phyloP scores from a whole-genome alignment of 2,113 vertebrate genomes.

The Dendrocopos noguchii region DNA sequence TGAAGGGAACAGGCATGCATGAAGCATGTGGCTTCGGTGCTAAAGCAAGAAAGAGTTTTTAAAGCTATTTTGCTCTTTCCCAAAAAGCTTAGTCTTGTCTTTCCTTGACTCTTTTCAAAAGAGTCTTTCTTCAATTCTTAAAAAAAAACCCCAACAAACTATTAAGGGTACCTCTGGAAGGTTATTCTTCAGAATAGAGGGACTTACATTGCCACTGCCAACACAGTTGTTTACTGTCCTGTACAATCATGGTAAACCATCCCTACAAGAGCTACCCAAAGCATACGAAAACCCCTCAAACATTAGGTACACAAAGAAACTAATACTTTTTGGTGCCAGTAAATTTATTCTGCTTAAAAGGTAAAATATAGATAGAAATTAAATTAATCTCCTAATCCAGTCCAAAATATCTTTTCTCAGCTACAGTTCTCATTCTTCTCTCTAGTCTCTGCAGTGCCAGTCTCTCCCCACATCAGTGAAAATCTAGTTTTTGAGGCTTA shows the following conservation, averaged over 20 bases:
- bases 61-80: background rate
- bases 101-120: background rate
- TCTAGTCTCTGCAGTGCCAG: background rate
- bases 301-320: constrained; percentile 41
- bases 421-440: background rate
- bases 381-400: constrained; percentile 14
- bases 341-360: constrained; percentile 18
- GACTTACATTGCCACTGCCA: background rate
- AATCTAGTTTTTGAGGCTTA: background rate
- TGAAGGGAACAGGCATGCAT: background rate
- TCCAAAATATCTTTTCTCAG: constrained; percentile 8
- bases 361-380: background rate
- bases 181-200: background rate
- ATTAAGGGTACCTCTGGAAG: background rate
- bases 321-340: constrained; percentile 24
- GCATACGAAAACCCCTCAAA: background rate
- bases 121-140: background rate
- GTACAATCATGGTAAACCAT: background rate
- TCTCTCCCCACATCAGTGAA: background rate
- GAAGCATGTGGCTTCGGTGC: background rate
- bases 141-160: background rate
- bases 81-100: background rate
- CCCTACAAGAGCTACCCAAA: background rate
- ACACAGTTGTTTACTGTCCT: background rate
- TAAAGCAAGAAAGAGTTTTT: background rate